Evolutionary conservation across 2,113 vertebrate genomes (phyloP).

Genomic region (Ceyx melanurus): DNA sequence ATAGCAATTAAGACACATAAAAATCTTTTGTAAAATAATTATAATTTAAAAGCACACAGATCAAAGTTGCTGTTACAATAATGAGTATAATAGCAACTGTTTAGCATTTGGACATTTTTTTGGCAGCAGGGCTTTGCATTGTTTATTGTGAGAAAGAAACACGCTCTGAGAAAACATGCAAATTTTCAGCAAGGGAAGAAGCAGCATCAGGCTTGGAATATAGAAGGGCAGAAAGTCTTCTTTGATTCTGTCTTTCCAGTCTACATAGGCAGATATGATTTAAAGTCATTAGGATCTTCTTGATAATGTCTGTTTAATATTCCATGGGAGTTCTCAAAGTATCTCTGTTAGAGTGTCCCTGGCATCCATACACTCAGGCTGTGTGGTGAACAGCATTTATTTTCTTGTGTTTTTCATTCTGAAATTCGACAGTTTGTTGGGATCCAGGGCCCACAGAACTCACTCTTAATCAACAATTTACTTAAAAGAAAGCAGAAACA

Average conservation of each 20-base stretch:
- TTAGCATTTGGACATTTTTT: slow-evolving; percentile 79
- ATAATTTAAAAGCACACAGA: slow-evolving; percentile 71
- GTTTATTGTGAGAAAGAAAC: slow-evolving; percentile 83
- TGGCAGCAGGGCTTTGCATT: slow-evolving; percentile 77
- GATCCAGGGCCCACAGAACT: background rate
- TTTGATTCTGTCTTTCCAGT: background rate
- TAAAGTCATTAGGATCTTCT: background rate
- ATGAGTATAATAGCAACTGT: slow-evolving; percentile 77
- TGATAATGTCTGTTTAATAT: background rate
- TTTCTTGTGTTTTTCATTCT: slow-evolving; percentile 8
- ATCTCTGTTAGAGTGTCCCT: background rate
- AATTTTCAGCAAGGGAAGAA: slow-evolving; percentile 75
- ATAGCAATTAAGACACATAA: slow-evolving; percentile 68
- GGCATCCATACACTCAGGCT: background rate
- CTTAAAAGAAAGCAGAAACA: background rate
- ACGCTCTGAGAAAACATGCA: slow-evolving; percentile 79
- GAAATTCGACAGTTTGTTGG: background rate
- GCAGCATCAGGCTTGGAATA: slow-evolving; percentile 66
- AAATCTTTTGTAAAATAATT: slow-evolving; percentile 75
- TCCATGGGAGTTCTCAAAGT: background rate
- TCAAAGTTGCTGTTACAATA: slow-evolving; percentile 75
- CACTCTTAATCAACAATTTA: background rate
- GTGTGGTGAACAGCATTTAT: background rate
- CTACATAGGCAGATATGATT: background rate
- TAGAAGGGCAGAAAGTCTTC: slow-evolving; percentile 10